Percentiles rank a stretch among this genome's conserved stretches.
Evolutionary conservation across 2,113 vertebrate genomes (phyloP).

Genomic region (Xyliphius kryptos): DNA sequence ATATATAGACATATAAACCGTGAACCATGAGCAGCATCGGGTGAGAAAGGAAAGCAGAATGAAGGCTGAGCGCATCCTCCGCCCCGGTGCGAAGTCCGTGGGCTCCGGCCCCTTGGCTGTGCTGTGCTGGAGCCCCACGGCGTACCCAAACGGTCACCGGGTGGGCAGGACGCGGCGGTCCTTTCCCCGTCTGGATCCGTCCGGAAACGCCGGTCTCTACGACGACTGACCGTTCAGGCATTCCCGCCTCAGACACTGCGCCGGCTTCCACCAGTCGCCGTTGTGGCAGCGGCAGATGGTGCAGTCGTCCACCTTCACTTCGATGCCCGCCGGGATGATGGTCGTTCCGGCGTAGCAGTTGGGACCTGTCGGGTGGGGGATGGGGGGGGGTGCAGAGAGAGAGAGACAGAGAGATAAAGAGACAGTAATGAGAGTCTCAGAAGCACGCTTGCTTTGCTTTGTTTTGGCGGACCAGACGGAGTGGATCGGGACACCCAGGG

Average conservation of each 20-base stretch:
- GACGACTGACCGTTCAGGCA: slow-evolving; percentile 91
- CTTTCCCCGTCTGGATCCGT: slow-evolving; percentile 10
- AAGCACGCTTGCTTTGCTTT: slow-evolving; percentile 38
- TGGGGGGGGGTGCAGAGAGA: not conserved
- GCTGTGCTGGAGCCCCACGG: too few relatives aligned
- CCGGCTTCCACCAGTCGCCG: slow-evolving; percentile 98
- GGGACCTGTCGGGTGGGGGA: slow-evolving; percentile 76
- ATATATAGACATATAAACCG: too few relatives aligned
- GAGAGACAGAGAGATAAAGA: not conserved
- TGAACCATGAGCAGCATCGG: too few relatives aligned
- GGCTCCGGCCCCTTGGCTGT: too few relatives aligned
- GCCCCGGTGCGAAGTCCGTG: too few relatives aligned
- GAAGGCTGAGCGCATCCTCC: too few relatives aligned
- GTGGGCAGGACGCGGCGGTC: slow-evolving; percentile 49
- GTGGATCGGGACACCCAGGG: slow-evolving; percentile 52
- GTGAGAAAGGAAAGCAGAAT: too few relatives aligned
- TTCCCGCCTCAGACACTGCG: slow-evolving; percentile 93
- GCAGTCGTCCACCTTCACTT: slow-evolving; percentile 99
- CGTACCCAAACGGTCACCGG: not conserved
- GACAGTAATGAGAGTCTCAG: slow-evolving; percentile 47
- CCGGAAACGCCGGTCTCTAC: slow-evolving; percentile 58
- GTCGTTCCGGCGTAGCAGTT: slow-evolving; percentile 98
- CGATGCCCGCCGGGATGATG: slow-evolving; percentile 96
- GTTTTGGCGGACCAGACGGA: slow-evolving; percentile 46
- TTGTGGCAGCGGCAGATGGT: slow-evolving; percentile 99